Evolutionary conservation across 2,888 invertebrate species (phyloP), one percentile per base, ranked within the genome.

Genomic region (Platerodrilus igneus): DNA sequence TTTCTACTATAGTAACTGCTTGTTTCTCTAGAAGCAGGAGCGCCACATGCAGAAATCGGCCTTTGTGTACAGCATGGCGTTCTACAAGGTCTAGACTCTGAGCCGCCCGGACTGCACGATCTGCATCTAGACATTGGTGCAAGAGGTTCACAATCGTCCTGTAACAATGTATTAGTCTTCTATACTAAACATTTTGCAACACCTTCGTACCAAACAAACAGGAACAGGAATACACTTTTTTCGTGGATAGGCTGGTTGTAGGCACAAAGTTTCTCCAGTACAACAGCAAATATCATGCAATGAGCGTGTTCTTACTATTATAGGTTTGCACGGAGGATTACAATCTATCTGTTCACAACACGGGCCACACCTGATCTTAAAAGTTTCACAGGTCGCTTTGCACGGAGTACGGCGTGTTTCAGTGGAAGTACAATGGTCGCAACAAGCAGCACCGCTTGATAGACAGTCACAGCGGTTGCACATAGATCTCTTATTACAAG

Each of bases 1-100:
- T 55, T 51, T 47, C 66, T 55, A 44, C 56, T 66, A 38, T 62
- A 64, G 41, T 64, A 65, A 46, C 62, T 64, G 13, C 57, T 59
- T 9, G 59, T 59, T 41, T 64, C 64, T 37, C 63, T 51, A 3
- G 64, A 64, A n/a, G 48, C 40, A 2, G 53, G 49, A n/a, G 51
- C 48, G 0, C 50, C 45, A 31, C 53, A 55, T 3, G 44, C 34
- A 1, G 47, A 40, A 3, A 33, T 36, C 0, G 48, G 44, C 10
- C 28, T 31, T 23, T 18, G 27, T 10, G 10, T 20, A 22, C 33
- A 22, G 33, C 20, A 33, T 2, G 32, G 3, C 11, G 13, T 10
- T 8, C 37, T 6, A 13, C 29, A 35, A n/a, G 32, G 37, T 30
- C 20, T 15, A n/a, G n/a, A n/a, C n/a, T n/a, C n/a, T n/a, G n/a